Base-by-base conservation (phyloP, 2,797 vertebrate genomes). In the Discoglossus pictus region DNA sequence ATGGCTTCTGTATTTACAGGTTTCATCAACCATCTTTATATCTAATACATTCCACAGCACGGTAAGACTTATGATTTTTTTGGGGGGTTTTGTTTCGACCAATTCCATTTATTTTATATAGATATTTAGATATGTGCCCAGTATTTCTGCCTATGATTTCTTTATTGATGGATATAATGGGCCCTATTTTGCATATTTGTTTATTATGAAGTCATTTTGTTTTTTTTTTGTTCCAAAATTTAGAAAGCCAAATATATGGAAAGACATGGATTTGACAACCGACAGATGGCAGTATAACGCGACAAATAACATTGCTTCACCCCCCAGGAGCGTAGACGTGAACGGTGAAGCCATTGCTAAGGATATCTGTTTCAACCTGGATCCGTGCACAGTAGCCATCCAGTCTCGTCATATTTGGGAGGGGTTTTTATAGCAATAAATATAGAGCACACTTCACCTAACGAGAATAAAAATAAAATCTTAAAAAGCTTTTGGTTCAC, bases 241-340 rank as follows among this genome's bases (percentile, higher is more conserved):
- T 23, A 21, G 34, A 16, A 35, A 54, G 50, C 39, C 40, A 27
- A 36, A 47, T 36, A 25, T 25, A 6, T 17, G 42, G 34, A 31
- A 31, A 51, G 54, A 51, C 12, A 16, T 54, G 18, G 34, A 13
- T 27, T 20, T 34, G 16, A 35, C 5, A 27, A n/a, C 65, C 59
- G 59, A 70, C 60, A 70, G 67, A 53, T 70, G 60, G 60, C 60
- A 46, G 46, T 56, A 63, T 16, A 17, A 50, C 51, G 67, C 51
- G 60, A 56, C 51, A 50, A 21, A 24, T 42, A 10, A 17, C 6
- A 51, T 59, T 31, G 52, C 11, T 44, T 15, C 36, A 20, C 47
- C 25, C 11, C 34, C 48, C 24, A 62, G 67, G 51, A 70, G 63
- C 63, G 60, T 20, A 50, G 36, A 40, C 50, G 56, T 62, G 51